Evolutionary conservation across 1,140 invertebrate species (phyloP).

Genomic region (Aleiodes sp.): DNA sequence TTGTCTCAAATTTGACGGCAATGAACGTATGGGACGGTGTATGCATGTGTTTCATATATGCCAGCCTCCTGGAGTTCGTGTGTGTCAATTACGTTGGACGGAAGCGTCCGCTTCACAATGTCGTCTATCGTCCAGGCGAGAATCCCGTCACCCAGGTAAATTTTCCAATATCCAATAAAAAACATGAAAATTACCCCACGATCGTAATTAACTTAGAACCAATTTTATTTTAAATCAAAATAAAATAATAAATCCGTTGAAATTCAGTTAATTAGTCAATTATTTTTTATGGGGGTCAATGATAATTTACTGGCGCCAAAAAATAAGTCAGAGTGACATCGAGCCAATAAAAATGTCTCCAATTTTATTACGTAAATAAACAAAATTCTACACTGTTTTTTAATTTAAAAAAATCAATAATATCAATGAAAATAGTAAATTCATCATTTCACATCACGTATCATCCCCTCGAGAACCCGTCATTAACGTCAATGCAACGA

Average conservation of each 20-base stretch:
- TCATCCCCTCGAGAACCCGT: slow-evolving; percentile 39
- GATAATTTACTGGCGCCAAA: no score
- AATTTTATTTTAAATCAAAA: no score
- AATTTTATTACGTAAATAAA: no score
- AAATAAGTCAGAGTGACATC: no score
- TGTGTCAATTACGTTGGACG: slow-evolving; percentile 94
- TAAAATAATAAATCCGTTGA: no score
- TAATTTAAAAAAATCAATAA: no score
- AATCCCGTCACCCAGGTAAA: slow-evolving; percentile 89
- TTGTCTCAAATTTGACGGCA: slow-evolving; percentile 91
- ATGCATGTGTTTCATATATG: slow-evolving; percentile 97
- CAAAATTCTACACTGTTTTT: no score
- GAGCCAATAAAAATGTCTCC: no score
- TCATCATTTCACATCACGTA: slow-evolving; percentile 38
- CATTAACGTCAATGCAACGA: slow-evolving; percentile 32
- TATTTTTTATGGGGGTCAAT: no score
- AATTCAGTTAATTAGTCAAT: no score
- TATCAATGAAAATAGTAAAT: slow-evolving; percentile 38
- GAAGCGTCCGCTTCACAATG: slow-evolving; percentile 87
- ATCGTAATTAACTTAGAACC: no score
- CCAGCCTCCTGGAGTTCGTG: slow-evolving; percentile 91
- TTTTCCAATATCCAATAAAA: slow-evolving; percentile 32
- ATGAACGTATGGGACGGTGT: slow-evolving; percentile 97
- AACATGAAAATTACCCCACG: not conserved
- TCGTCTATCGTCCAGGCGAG: slow-evolving; percentile 87